Conservation (phyloP, 2,797 vertebrate species). For the Urophycis tenuis region DNA sequence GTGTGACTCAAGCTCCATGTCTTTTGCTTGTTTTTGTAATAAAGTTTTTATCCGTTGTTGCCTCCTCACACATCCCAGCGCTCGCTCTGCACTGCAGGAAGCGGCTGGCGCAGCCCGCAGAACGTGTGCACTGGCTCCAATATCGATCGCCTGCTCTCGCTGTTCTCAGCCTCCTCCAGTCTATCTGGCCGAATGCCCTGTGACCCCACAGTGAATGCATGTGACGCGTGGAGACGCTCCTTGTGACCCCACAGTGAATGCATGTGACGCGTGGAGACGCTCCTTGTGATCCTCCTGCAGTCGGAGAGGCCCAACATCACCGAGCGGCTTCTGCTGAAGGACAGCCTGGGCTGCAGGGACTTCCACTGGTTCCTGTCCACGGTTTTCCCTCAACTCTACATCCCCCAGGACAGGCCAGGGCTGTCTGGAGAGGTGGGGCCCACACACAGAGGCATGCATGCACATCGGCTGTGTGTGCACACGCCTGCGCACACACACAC, state of each 20-base stretch:
- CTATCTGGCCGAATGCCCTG: not conserved
- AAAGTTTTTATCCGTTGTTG: not conserved
- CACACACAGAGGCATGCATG: too few species aligned
- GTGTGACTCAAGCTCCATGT: not conserved
- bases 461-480: too few species aligned
- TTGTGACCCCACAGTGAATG: not conserved
- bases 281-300: constrained; percentile 47
- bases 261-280: not conserved
- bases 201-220: not conserved
- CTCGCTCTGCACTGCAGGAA: not conserved
- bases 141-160: too few species aligned
- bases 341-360: constrained; percentile 71
- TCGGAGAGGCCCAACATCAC: constrained; percentile 73
- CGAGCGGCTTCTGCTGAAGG: constrained; percentile 72
- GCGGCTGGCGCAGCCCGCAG: not conserved
- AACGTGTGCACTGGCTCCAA: too few species aligned
- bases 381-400: constrained; percentile 75
- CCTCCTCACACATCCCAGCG: not conserved
- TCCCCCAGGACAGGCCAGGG: constrained; percentile 60
- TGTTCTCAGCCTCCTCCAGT: not conserved
- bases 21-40: not conserved
- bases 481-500: too few species aligned
- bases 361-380: constrained; percentile 83
- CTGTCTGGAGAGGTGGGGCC: constrained; percentile 60
- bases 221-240: not conserved